Conservation (phyloP, 1,140 invertebrate species). For the Ylistrum balloti region DNA sequence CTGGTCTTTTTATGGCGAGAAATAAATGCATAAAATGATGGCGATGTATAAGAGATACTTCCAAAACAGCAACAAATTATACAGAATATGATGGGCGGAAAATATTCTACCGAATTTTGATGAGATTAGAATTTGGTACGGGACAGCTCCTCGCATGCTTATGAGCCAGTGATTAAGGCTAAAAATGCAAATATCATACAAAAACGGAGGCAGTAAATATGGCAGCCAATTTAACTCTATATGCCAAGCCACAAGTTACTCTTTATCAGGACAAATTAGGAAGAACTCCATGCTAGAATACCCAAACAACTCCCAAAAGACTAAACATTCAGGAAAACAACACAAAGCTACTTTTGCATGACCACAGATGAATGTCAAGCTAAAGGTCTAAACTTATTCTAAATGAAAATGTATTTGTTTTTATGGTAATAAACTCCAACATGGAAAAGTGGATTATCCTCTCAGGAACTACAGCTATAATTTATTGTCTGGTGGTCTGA, state of each 20-base stretch:
- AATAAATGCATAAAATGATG: slow-evolving; percentile 11
- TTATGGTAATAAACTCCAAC: slow-evolving; percentile 32
- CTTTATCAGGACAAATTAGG: background rate
- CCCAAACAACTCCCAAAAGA: background rate
- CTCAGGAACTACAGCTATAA: background rate
- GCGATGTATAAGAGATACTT: background rate
- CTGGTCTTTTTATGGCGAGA: background rate
- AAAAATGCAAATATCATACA: slow-evolving; percentile 33
- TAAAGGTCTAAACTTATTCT: slow-evolving; percentile 8
- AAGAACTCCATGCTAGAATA: background rate
- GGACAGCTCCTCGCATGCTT: slow-evolving; percentile 1
- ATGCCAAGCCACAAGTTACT: background rate
- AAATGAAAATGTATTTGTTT: slow-evolving; percentile 36
- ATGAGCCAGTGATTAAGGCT: background rate
- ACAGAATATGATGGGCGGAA: slow-evolving; percentile 10
- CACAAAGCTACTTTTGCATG: slow-evolving; percentile 7
- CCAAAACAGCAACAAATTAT: background rate
- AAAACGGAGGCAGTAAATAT: background rate
- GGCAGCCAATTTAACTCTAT: background rate
- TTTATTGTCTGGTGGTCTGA: background rate
- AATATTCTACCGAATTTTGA: slow-evolving; percentile 29
- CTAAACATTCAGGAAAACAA: background rate
- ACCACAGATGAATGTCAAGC: background rate
- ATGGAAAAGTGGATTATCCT: background rate
- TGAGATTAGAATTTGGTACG: background rate